phyloP scores from a whole-genome alignment of 2,113 vertebrate species.

The Varanus salvator region DNA sequence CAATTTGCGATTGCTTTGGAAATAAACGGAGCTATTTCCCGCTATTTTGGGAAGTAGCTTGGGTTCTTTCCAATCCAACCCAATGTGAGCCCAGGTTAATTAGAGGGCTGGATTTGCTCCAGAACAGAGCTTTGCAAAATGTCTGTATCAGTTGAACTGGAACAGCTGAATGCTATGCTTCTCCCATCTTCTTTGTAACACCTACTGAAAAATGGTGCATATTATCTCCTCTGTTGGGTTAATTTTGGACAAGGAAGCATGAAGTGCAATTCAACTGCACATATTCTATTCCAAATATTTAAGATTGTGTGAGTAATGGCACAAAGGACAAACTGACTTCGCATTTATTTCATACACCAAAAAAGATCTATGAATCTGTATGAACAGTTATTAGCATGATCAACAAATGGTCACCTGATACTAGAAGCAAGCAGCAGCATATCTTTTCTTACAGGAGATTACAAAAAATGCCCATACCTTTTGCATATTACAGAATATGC shows the following conservation, averaged over 20 bases:
- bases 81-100: background rate
- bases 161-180: background rate
- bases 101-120: background rate
- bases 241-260: background rate
- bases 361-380: background rate
- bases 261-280: background rate
- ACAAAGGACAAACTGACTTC: background rate
- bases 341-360: background rate
- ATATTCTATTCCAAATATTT: background rate
- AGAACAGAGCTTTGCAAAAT: background rate
- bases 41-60: background rate
- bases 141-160: background rate
- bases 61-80: background rate
- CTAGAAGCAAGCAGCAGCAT: background rate
- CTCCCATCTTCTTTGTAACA: background rate
- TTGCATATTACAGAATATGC: background rate
- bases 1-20: background rate
- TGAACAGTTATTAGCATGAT: background rate
- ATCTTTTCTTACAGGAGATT: background rate
- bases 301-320: background rate
- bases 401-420: background rate
- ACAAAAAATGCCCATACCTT: background rate
- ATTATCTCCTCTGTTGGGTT: background rate
- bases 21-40: background rate
- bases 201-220: background rate